These are phyloP conservation scores for Physeter macrocephalus DNA, from an alignment of 2,113 vertebrate species.

Conservation along the genomic window DNA sequence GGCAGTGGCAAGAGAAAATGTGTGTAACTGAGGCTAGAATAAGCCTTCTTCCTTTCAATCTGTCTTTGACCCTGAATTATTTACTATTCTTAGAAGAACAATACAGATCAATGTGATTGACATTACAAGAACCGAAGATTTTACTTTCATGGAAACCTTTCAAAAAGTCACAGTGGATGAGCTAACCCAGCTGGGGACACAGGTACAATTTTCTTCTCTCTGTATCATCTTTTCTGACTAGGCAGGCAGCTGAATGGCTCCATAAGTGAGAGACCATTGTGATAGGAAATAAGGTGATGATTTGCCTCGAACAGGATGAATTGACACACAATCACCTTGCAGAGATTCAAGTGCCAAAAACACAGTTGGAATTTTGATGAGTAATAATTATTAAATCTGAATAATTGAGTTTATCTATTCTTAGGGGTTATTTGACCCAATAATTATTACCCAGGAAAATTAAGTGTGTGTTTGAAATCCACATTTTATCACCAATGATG, in stretches of 20 bases:
- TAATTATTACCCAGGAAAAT: conserved; percentile 71
- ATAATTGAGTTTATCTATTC: conserved; percentile 72
- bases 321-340: not conserved
- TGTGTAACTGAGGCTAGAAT: not conserved
- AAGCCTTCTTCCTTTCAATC: not conserved
- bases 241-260: not conserved
- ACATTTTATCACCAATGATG: conserved; percentile 39
- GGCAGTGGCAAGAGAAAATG: not conserved
- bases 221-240: not conserved
- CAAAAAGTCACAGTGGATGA: not conserved
- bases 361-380: conserved; percentile 63
- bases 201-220: not conserved
- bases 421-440: conserved; percentile 68
- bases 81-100: conserved; percentile 35
- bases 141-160: conserved; percentile 13
- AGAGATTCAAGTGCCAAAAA: conserved; percentile 37
- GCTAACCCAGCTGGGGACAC: not conserved
- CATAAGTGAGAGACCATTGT: not conserved
- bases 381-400: conserved; percentile 73
- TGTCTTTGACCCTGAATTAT: conserved; percentile 24
- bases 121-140: conserved; percentile 5
- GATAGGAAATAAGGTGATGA: not conserved
- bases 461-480: conserved; percentile 42
- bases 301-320: not conserved
- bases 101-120: conserved; percentile 8